A percentile compares a stretch with the other conserved stretches of the same genome.
These are phyloP conservation scores for Mirounga angustirostris DNA, from an alignment of 2,113 vertebrate species.

Conservation along the genomic window DNA sequence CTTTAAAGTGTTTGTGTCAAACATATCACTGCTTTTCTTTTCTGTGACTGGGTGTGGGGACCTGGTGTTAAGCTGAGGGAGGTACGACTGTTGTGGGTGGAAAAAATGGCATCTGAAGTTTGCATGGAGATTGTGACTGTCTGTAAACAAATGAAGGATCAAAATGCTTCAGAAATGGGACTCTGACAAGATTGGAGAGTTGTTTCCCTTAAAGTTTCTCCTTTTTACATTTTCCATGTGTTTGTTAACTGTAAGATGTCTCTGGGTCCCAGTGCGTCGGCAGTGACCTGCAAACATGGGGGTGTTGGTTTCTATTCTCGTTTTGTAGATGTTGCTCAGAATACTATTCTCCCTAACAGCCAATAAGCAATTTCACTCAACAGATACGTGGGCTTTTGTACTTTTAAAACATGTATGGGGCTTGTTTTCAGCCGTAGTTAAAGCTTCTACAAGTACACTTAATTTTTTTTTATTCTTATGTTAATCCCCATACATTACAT, in stretches of 20 bases:
- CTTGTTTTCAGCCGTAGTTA: slow-evolving; percentile 11
- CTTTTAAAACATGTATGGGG: background rate
- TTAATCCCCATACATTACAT: too few species aligned
- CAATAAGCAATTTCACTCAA: background rate
- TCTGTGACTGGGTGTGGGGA: background rate
- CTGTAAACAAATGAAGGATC: background rate
- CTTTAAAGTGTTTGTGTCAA: background rate
- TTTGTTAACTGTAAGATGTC: background rate
- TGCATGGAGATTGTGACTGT: background rate
- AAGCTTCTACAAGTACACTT: background rate
- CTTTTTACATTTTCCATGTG: background rate
- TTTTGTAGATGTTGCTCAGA: background rate
- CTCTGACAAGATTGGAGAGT: background rate
- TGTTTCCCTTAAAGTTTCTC: background rate
- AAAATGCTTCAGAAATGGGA: slow-evolving; percentile 47
- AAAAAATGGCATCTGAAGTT: background rate
- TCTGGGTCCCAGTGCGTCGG: background rate
- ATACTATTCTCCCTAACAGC: background rate
- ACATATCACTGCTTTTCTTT: slow-evolving; percentile 15
- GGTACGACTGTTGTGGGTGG: background rate
- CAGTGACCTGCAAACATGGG: background rate
- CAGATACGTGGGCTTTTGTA: background rate
- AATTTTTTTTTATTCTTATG: background rate
- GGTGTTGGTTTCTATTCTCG: slow-evolving; percentile 9
- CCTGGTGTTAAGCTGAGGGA: background rate